Evolutionary conservation across 2,797 vertebrate species (phyloP).

Genomic region (Parauchenoglanis punctatus): DNA sequence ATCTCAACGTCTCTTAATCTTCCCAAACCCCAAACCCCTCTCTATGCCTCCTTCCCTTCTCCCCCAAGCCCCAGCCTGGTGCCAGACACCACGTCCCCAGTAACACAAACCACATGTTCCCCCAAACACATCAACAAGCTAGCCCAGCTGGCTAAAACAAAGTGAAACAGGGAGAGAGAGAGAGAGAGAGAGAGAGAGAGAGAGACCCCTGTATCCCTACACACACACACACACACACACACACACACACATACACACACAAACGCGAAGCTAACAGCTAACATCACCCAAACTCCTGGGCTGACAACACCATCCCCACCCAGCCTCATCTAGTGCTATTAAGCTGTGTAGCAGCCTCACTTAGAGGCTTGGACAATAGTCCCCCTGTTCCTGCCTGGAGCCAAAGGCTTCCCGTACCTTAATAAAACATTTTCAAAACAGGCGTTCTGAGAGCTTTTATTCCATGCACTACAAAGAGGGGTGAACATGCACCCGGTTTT

Average conservation of each 20-base stretch:
- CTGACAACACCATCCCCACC: constrained; percentile 69
- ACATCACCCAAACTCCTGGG: constrained; percentile 68
- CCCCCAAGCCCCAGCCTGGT: constrained; percentile 73
- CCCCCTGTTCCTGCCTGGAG: constrained; percentile 73
- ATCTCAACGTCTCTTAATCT: constrained; percentile 60
- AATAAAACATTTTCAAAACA: constrained; percentile 78
- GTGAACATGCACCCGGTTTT: constrained; percentile 63
- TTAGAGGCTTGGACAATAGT: constrained; percentile 77
- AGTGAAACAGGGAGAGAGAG: constrained; percentile 54
- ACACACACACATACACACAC: constrained; percentile 9
- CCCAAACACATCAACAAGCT: constrained; percentile 67
- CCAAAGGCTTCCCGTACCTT: constrained; percentile 71
- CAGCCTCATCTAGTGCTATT: constrained; percentile 69
- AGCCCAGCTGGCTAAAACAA: constrained; percentile 71
- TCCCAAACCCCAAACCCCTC: constrained; percentile 57
- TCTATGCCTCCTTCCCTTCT: constrained; percentile 63
- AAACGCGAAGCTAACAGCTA: constrained; percentile 41
- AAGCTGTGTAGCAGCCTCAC: constrained; percentile 75
- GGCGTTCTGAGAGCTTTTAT: constrained; percentile 68
- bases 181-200: constrained; percentile 46
- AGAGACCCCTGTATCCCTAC: not conserved
- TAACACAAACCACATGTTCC: constrained; percentile 82
- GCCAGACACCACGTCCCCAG: constrained; percentile 80
- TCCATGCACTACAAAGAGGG: constrained; percentile 62
- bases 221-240: constrained; percentile 6